These are phyloP conservation scores for Anthrax anthrax DNA, from an alignment of 2,888 invertebrate species.

Conservation along the genomic window DNA sequence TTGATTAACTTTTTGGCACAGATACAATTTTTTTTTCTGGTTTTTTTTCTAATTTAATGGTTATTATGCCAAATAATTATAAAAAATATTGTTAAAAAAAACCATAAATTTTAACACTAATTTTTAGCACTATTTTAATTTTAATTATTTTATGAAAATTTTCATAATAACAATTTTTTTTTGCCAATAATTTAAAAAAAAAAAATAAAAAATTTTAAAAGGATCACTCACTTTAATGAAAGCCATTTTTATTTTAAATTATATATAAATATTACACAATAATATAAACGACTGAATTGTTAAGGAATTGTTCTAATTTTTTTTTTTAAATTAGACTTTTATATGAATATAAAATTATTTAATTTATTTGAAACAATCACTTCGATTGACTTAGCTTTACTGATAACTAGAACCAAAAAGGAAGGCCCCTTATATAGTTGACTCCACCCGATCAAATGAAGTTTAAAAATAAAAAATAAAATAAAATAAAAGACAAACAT, in stretches of 20 bases:
- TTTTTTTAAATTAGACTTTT: too few species aligned
- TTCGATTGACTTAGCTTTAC: constrained; percentile 33
- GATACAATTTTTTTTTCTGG: too few species aligned
- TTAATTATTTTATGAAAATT: too few species aligned
- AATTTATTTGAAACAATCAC: constrained; percentile 16
- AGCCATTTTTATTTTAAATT: constrained; percentile 24
- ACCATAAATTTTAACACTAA: too few species aligned
- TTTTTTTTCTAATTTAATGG: too few species aligned
- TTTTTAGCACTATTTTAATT: too few species aligned
- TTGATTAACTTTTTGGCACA: not conserved
- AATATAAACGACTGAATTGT: too few species aligned
- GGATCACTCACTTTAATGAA: constrained; percentile 34
- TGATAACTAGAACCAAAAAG: constrained; percentile 36
- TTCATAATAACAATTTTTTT: not conserved
- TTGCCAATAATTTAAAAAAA: not conserved
- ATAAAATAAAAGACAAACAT: too few species aligned
- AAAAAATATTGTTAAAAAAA: too few species aligned
- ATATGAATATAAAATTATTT: constrained; percentile 13
- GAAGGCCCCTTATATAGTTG: constrained; percentile 34
- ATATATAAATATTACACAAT: constrained; percentile 4
- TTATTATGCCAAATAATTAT: too few species aligned
- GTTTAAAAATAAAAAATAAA: too few species aligned
- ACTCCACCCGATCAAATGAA: constrained; percentile 27
- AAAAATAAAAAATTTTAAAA: not conserved
- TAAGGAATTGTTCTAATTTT: too few species aligned